A percentile compares a stretch with the other conserved stretches of the same genome.
Evolutionary conservation across 1,140 invertebrate genomes (phyloP).

Genomic region (Atta colombica): DNA sequence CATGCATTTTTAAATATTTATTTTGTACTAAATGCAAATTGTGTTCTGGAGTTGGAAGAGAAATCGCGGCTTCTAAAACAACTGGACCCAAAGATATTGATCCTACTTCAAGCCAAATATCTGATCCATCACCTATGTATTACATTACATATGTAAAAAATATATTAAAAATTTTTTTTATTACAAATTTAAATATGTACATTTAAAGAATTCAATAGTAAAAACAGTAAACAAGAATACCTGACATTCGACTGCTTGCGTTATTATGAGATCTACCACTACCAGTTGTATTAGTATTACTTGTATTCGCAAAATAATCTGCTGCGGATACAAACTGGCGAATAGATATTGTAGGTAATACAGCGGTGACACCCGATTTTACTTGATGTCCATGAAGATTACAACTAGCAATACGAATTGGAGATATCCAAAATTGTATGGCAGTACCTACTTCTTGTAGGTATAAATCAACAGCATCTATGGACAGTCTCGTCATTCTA

Average conservation of each 20-base stretch:
- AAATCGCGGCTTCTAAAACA: constrained; percentile 96
- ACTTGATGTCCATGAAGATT: constrained; percentile 97
- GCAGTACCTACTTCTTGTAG: constrained; percentile 96
- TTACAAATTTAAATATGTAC: too few species aligned
- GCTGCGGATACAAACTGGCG: constrained; percentile 90
- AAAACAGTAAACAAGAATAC: constrained; percentile 62
- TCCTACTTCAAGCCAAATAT: constrained; percentile 97
- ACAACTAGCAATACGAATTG: constrained; percentile 95
- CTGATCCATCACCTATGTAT: constrained; percentile 86
- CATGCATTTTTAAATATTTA: constrained; percentile 94
- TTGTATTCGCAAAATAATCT: constrained; percentile 84
- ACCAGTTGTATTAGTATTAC: constrained; percentile 88
- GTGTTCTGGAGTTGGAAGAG: constrained; percentile 91
- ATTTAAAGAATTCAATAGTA: constrained; percentile 1
- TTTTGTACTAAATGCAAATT: constrained; percentile 93
- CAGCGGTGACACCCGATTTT: constrained; percentile 95
- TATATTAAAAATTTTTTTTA: constrained; percentile 39
- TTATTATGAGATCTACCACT: constrained; percentile 86
- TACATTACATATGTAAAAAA: constrained; percentile 21
- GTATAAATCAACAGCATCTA: constrained; percentile 97
- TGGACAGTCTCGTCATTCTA: constrained; percentile 95
- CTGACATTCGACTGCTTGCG: constrained; percentile 82
- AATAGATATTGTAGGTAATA: constrained; percentile 93
- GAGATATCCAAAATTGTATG: constrained; percentile 95
- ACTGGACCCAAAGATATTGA: constrained; percentile 96